Conservation (phyloP, 2,888 invertebrate genomes). For the Drosophila picticornis region DNA sequence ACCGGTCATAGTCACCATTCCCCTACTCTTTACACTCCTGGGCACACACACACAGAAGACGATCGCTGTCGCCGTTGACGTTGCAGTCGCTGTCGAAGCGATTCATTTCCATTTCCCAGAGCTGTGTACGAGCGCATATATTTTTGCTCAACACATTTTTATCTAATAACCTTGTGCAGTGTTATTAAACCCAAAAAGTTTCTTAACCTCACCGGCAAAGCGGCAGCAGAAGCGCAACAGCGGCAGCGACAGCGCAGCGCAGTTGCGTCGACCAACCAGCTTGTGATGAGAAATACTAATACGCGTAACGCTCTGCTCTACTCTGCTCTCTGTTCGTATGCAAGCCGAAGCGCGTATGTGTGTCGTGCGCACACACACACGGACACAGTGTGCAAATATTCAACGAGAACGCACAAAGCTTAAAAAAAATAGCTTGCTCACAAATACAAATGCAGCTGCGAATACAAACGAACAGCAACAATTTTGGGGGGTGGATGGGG, state of each 20-base stretch:
- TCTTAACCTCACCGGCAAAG: slow-evolving; percentile 81
- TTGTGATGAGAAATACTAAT: slow-evolving; percentile 77
- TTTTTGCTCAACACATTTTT: slow-evolving; percentile 77
- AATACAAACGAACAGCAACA: slow-evolving; percentile 29
- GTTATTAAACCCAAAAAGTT: slow-evolving; percentile 85
- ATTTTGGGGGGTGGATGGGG: neutral
- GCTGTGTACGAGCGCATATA: slow-evolving; percentile 38
- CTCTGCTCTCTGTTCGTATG: slow-evolving; percentile 24
- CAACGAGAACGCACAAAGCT: slow-evolving; percentile 62
- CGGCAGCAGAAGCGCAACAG: slow-evolving; percentile 42
- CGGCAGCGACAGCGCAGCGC: slow-evolving; percentile 41
- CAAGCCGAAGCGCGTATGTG: slow-evolving; percentile 15
- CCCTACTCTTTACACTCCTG: slow-evolving; percentile 8
- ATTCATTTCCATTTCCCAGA: slow-evolving; percentile 59
- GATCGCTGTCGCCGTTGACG: slow-evolving; percentile 31
- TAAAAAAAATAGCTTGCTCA: slow-evolving; percentile 37
- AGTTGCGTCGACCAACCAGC: slow-evolving; percentile 41
- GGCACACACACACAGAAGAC: neutral
- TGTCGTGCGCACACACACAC: slow-evolving; percentile 15
- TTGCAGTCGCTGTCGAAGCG: slow-evolving; percentile 17
- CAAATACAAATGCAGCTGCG: slow-evolving; percentile 46
- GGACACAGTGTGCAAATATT: slow-evolving; percentile 47
- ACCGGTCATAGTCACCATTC: slow-evolving; percentile 54
- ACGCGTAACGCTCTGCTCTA: slow-evolving; percentile 33
- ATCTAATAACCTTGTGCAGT: slow-evolving; percentile 85